Evolutionary conservation across 2,113 vertebrate species (phyloP).

Genomic region (Gavialis gangeticus): DNA sequence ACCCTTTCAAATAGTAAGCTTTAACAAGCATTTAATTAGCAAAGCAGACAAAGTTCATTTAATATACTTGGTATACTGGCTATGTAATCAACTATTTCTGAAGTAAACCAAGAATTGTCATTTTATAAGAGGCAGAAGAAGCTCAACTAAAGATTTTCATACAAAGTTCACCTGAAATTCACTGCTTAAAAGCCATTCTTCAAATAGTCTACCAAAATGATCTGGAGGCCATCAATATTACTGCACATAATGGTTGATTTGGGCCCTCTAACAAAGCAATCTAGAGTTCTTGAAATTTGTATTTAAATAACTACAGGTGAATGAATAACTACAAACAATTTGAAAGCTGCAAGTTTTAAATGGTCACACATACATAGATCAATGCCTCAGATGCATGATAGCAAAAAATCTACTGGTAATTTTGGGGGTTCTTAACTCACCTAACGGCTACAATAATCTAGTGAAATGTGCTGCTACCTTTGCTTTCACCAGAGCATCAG

Average conservation of each 20-base stretch:
- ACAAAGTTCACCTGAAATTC: background rate
- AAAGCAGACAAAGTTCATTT: background rate
- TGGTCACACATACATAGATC: background rate
- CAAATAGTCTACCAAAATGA: background rate
- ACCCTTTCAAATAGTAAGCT: background rate
- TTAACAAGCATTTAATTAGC: background rate
- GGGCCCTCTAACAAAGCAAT: background rate
- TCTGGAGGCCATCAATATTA: background rate
- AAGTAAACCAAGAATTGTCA: background rate
- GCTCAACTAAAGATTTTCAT: background rate
- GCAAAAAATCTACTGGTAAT: too few species aligned
- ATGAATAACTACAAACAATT: background rate
- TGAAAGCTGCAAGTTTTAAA: background rate
- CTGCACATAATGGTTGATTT: background rate
- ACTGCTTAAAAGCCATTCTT: background rate
- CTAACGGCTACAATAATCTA: background rate
- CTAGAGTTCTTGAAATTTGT: background rate
- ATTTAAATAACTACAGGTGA: too few species aligned
- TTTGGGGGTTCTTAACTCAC: background rate
- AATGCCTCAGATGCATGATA: too few species aligned
- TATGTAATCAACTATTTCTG: background rate
- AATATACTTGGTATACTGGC: background rate
- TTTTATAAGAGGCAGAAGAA: background rate
- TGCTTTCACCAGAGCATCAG: background rate
- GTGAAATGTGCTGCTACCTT: background rate